These are phyloP conservation scores for Neomorphus geoffroyi DNA, from an alignment of 2,797 vertebrate genomes.

Conservation along the genomic window DNA sequence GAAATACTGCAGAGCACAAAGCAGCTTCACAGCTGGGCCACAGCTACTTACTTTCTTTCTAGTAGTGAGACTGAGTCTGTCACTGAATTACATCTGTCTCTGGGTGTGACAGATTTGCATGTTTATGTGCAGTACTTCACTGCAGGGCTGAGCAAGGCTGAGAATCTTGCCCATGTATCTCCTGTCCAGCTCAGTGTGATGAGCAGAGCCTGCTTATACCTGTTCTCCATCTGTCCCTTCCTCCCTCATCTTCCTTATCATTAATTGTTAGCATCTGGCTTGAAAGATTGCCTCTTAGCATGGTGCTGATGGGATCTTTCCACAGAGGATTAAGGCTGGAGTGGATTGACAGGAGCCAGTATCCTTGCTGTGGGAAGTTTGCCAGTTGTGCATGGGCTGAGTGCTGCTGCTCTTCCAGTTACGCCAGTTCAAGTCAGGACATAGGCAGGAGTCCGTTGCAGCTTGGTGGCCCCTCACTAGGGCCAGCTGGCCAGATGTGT, in stretches of 20 bases:
- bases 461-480: neutral
- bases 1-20: neutral
- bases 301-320: neutral
- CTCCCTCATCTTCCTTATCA: neutral
- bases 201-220: neutral
- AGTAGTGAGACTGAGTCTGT: neutral
- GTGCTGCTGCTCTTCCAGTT: neutral
- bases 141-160: neutral
- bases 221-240: neutral
- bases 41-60: neutral
- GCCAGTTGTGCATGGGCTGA: neutral
- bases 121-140: neutral
- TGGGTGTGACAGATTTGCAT: neutral
- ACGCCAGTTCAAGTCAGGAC: neutral
- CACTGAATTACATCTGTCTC: neutral
- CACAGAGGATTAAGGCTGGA: constrained; percentile 20
- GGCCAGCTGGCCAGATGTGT: neutral
- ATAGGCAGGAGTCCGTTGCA: neutral
- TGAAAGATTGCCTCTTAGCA: constrained; percentile 36
- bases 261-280: constrained; percentile 14
- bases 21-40: neutral
- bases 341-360: constrained; percentile 8
- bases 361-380: neutral
- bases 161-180: neutral
- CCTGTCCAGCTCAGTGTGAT: neutral